These are phyloP conservation scores for Cryptus armator DNA, from an alignment of 2,888 invertebrate species.

Conservation along the genomic window DNA sequence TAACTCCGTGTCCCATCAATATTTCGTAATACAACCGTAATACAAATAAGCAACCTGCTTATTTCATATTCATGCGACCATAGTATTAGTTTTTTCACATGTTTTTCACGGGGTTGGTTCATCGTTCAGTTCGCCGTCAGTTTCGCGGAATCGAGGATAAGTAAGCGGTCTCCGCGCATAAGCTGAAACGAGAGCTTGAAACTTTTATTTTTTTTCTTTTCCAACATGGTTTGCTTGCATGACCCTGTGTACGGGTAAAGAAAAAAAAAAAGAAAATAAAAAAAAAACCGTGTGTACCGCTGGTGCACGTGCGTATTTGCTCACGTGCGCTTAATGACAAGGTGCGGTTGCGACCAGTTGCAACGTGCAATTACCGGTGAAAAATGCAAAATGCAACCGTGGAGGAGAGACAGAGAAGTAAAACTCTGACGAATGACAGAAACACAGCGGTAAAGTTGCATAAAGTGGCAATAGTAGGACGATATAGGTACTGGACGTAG, in stretches of 20 bases:
- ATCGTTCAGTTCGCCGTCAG: not conserved
- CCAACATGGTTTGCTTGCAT: conserved; percentile 39
- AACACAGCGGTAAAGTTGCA: conserved; percentile 57
- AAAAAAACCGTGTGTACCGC: conserved; percentile 36
- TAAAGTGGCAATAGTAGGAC: conserved; percentile 25
- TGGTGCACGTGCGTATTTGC: conserved; percentile 77
- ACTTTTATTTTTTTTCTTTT: conserved; percentile 45
- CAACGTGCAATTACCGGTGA: conserved; percentile 81
- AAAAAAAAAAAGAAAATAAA: not conserved
- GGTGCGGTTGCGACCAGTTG: conserved; percentile 75
- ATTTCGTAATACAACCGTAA: not conserved
- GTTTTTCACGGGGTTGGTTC: conserved; percentile 16
- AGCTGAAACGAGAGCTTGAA: conserved; percentile 19
- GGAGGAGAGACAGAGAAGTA: conserved; percentile 50
- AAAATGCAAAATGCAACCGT: conserved; percentile 80
- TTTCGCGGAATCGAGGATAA: conserved; percentile 63
- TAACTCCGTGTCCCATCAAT: not conserved
- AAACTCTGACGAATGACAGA: conserved; percentile 38
- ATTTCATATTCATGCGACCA: not conserved
- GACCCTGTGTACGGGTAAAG: conserved; percentile 27
- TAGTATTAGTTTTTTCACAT: not conserved
- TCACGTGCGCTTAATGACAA: conserved; percentile 83
- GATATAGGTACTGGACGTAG: conserved; percentile 67
- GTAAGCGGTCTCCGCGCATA: conserved; percentile 55
- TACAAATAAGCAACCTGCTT: not conserved